Base-by-base conservation (phyloP, 2,888 invertebrate genomes). In the Eledone cirrhosa region DNA sequence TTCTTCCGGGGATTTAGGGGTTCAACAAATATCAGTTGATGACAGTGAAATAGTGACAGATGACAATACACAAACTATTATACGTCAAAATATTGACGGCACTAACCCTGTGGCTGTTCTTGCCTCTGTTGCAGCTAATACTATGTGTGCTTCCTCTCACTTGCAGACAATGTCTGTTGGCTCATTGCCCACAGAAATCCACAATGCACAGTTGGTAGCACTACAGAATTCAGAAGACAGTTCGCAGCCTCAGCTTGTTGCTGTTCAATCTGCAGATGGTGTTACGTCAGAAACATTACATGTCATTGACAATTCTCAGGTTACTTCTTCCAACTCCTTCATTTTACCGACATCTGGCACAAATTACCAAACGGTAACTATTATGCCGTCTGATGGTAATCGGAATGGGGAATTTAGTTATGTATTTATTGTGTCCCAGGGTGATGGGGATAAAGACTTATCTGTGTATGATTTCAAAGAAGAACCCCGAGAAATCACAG, bases 371-470 rank as follows among this genome's bases (percentile, higher is more conserved):
- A 94, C 96, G 0, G 95, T 96, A 0, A 95, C 96, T 0, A 93
- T 96, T 82, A 94, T 96, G 77, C 96, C 96, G 0, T 94, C 95
- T 0, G 95, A 95, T 82, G 93, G 93, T 0, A 93, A 93, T 85
- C 93, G 93, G 41, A 95, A 95, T 0, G 95, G 95, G 0, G 96
- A 96, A 91, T 93, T 96, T 53, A 96, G 95, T 91, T 97, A 96
- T 88, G 95, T 97, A 0, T 76, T 76, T n/a, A 76, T 76, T 27
- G 95, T 97, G 19, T 87, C 90, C 19, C 94, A 94, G 85, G 94
- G 94, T 8, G 93, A 93, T 78, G 93, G 87, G 24, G 87, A 87
- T 31, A 84, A 86, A 74, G 84, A 93, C 88, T 92, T 93, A 91
- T 93, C 93, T 72, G 94, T 95, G 5, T 95, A 95, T 88, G 94